Evolutionary conservation across 2,888 invertebrate genomes (phyloP), one percentile per base, ranked within the genome.

Genomic region (Hypercompe scribonia): DNA sequence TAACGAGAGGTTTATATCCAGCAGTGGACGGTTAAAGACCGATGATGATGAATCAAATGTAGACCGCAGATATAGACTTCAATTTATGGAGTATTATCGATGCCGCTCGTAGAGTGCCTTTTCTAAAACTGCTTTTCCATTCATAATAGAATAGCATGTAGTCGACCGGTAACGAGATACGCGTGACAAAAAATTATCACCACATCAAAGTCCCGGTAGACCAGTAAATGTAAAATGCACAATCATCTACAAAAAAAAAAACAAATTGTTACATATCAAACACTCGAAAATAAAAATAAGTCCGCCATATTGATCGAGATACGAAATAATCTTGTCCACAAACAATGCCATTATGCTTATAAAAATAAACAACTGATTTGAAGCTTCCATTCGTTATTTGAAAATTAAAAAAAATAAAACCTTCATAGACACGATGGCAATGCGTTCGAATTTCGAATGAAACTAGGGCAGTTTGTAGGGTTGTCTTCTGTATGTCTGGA

Each of bases 261-360:
- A 85, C 74, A 73, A 76, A 73, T 81, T 83, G 84, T 86, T 85
- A 85, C 85, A 84, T 86, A 84, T 85, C 88, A 88, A 88, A 89
- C 89, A 88, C 90, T 89, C 78, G 88, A 88, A 89, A 90, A 93
- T 92, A 88, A 85, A 84, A 84, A 85, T 81, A 80, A 77, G 79
- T 75, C 73, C 78, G 71, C 90, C 90, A 87, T 88, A 89, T 90
- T 90, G 91, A 93, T 93, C 92, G 84, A 91, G 92, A 93, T 92
- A 91, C 87, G 88, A 85, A 85, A 87, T 85, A 89, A 84, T 90
- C 91, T 90, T 93, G 93, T 94, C 92, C 91, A 90, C 94, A 92
- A 92, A 95, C 95, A 95, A 95, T 95, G 92, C 91, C 84, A 93
- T 93, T 93, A 92, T 94, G 76, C 84, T 92, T 89, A 88, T 82